Conservation (phyloP, 1,140 invertebrate genomes). For the Thaumatotibia leucotreta region DNA sequence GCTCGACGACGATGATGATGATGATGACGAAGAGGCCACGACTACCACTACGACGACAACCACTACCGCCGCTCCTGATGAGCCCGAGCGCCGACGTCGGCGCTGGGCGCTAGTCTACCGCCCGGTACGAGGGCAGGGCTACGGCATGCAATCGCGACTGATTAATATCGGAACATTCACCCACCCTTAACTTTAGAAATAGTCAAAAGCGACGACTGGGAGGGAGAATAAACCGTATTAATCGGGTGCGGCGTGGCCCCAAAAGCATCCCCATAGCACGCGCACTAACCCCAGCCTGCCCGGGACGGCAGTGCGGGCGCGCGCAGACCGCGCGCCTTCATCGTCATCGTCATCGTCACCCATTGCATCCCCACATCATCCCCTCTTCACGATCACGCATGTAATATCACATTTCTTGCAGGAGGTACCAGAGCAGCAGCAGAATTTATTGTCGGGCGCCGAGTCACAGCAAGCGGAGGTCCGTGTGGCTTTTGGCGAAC, state of each 20-base stretch:
- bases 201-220: neutral
- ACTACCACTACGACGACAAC: slow-evolving; percentile 41
- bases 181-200: neutral
- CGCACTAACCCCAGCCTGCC: slow-evolving; percentile 65
- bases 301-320: slow-evolving; percentile 56
- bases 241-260: neutral
- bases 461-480: slow-evolving; percentile 81
- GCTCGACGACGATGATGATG: slow-evolving; percentile 58
- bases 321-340: slow-evolving; percentile 71
- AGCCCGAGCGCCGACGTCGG: slow-evolving; percentile 21
- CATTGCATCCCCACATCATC: slow-evolving; percentile 69
- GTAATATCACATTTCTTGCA: slow-evolving; percentile 41
- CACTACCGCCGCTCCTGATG: slow-evolving; percentile 45
- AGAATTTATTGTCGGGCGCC: slow-evolving; percentile 70
- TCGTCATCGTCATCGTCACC: slow-evolving; percentile 76
- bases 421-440: slow-evolving; percentile 71
- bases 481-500: slow-evolving; percentile 79
- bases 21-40: slow-evolving; percentile 55
- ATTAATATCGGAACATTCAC: neutral
- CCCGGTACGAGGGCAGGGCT: slow-evolving; percentile 59
- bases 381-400: slow-evolving; percentile 71
- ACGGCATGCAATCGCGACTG: neutral
- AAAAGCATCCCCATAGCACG: slow-evolving; percentile 38
- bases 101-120: slow-evolving; percentile 57
- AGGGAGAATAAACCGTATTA: neutral